Evolutionary conservation across 2,888 invertebrate species (phyloP).

Genomic region (Caenorhabditis zanzibari): DNA sequence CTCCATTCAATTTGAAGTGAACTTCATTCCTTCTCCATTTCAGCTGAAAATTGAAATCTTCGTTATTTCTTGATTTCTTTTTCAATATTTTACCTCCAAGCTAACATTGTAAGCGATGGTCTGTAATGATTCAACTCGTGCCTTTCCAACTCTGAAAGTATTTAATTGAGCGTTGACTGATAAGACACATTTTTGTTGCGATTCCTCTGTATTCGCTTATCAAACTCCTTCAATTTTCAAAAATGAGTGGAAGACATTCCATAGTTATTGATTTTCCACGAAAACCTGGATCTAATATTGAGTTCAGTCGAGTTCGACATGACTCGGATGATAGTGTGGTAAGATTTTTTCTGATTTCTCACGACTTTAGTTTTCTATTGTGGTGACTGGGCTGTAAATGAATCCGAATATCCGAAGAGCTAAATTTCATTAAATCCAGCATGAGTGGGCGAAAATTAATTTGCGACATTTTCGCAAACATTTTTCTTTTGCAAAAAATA

Average conservation of each 20-base stretch:
- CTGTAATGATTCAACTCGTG: conserved; percentile 48
- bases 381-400: neutral
- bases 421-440: neutral
- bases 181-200: conserved; percentile 22
- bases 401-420: no score
- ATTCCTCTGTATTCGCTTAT: neutral
- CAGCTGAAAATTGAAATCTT: conserved; percentile 38
- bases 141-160: conserved; percentile 52
- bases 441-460: conserved; percentile 5
- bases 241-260: conserved; percentile 49
- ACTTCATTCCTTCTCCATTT: conserved; percentile 62
- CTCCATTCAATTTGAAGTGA: conserved; percentile 62
- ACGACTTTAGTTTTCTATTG: no score
- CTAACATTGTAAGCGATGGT: conserved; percentile 58
- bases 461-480: neutral
- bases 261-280: conserved; percentile 52
- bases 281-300: conserved; percentile 16
- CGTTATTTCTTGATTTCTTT: neutral
- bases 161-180: conserved; percentile 17
- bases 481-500: neutral
- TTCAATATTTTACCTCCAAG: conserved; percentile 33
- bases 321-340: conserved; percentile 39
- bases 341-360: conserved; percentile 9
- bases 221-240: no score
- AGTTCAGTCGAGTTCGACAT: conserved; percentile 19